These are phyloP conservation scores for Lonchura striata DNA, from an alignment of 2,113 vertebrate species.

Conservation along the genomic window DNA sequence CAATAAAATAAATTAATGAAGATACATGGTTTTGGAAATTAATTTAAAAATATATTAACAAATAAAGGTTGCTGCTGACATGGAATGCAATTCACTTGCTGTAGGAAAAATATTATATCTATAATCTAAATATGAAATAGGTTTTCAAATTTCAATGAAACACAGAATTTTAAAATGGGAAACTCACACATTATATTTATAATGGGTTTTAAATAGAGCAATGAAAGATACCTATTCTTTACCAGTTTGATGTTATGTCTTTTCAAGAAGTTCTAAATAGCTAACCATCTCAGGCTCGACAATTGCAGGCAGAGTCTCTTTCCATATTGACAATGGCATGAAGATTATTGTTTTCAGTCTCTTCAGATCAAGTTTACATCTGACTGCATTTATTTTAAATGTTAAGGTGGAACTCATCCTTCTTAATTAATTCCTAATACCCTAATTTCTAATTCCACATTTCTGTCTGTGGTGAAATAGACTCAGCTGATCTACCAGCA, in stretches of 20 bases:
- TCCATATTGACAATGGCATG: neutral
- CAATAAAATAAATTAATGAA: neutral
- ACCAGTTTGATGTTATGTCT: neutral
- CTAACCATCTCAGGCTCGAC: neutral
- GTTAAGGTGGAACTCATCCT: neutral
- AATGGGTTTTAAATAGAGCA: neutral
- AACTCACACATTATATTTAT: neutral
- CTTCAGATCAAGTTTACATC: neutral
- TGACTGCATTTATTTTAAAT: neutral
- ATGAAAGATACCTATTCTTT: neutral
- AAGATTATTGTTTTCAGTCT: neutral
- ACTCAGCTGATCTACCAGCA: neutral
- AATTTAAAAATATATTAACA: neutral
- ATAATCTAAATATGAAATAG: neutral
- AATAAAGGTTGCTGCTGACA: rapidly evolving
- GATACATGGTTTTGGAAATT: neutral
- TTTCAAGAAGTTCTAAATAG: neutral
- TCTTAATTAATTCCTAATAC: neutral
- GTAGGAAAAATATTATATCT: neutral
- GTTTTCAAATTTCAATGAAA: neutral
- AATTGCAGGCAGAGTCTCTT: neutral
- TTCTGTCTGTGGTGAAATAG: neutral
- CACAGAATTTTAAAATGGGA: neutral
- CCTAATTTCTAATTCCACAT: neutral
- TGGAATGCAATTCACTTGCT: neutral